phyloP scores from a whole-genome alignment of 2,113 vertebrate species.

The Glaucomys volans region DNA sequence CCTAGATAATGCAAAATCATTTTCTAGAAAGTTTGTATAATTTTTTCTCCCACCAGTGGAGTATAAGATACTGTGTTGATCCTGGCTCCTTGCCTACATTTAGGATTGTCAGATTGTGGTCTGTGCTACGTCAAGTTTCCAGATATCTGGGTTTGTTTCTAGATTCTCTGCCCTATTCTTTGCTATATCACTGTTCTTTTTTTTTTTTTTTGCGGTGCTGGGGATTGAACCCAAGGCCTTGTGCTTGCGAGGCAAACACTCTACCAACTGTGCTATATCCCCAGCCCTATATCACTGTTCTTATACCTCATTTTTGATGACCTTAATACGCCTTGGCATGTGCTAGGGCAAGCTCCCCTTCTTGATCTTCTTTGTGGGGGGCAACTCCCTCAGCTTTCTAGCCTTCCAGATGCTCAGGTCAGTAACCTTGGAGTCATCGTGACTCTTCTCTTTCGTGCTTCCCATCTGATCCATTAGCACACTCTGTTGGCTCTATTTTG shows the following conservation, averaged over 20 bases:
- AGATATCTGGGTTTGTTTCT: neutral
- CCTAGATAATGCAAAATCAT: neutral
- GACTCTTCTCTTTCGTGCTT: neutral
- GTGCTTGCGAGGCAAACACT: too few relatives aligned
- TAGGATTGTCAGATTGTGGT: neutral
- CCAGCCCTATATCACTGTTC: too few relatives aligned
- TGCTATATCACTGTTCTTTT: neutral
- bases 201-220: too few relatives aligned
- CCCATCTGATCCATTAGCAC: neutral
- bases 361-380: neutral
- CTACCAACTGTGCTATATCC: too few relatives aligned
- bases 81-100: neutral
- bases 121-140: neutral
- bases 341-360: neutral
- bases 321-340: neutral
- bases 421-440: neutral
- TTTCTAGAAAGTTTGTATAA: neutral
- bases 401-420: neutral
- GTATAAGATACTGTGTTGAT: neutral
- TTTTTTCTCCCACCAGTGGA: neutral
- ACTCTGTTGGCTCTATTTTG: neutral
- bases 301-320: neutral
- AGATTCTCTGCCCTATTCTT: neutral
- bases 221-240: too few relatives aligned
- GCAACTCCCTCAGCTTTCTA: neutral